Evolutionary conservation across 2,113 vertebrate species (phyloP).

Genomic region (Daphoenositta chrysoptera): DNA sequence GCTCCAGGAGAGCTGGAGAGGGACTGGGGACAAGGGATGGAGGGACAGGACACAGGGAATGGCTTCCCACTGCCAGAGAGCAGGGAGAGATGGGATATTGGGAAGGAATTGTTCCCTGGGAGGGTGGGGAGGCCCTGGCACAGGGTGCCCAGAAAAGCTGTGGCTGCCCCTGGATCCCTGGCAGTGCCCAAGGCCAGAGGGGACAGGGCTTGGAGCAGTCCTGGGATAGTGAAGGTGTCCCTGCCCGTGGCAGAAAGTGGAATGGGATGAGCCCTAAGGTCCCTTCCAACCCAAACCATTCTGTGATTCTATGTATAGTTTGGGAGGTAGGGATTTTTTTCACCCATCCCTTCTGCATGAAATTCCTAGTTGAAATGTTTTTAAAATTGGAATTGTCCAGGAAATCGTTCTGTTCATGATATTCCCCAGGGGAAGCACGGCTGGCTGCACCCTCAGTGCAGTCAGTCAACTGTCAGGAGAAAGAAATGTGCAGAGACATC

Average conservation of each 20-base stretch:
- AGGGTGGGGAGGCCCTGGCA: background rate
- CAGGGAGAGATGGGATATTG: accelerated
- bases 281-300: background rate
- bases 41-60: background rate
- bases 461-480: background rate
- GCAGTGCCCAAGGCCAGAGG: accelerated
- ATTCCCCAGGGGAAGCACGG: background rate
- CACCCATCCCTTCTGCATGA: background rate
- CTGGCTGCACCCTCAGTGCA: background rate
- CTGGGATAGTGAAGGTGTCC: background rate
- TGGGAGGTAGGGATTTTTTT: background rate
- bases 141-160: background rate
- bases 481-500: background rate
- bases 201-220: background rate
- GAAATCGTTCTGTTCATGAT: background rate
- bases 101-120: accelerated
- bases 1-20: background rate
- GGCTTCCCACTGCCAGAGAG: background rate
- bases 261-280: accelerated
- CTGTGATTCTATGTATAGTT: accelerated
- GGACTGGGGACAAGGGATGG: accelerated
- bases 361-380: background rate
- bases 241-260: background rate
- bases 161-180: background rate
- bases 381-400: background rate